phyloP scores from a whole-genome alignment of 2,113 vertebrate genomes.

The Osmerus eperlanus region DNA sequence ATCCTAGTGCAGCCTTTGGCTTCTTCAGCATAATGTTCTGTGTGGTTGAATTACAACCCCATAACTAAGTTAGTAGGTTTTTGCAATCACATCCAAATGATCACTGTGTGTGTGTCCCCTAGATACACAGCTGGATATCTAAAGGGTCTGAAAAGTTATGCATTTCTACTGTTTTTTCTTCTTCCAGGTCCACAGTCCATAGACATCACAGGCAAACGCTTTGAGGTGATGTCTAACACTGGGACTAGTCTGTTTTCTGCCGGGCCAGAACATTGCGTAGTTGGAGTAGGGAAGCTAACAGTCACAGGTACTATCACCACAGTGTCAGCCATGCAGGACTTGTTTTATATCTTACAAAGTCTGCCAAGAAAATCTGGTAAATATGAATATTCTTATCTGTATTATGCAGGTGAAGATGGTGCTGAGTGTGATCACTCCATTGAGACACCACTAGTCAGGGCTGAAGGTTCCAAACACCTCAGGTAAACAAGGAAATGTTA shows the following conservation, averaged over 20 bases:
- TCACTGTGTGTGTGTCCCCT: no score
- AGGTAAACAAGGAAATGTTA: conserved; percentile 58
- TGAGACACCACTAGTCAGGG: conserved; percentile 76
- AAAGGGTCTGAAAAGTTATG: no score
- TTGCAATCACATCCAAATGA: no score
- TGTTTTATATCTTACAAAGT: no score
- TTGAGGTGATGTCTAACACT: conserved; percentile 72
- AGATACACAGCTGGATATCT: no score
- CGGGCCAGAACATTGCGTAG: conserved; percentile 62
- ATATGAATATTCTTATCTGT: background rate
- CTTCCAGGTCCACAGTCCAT: background rate
- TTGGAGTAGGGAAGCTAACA: conserved; percentile 75
- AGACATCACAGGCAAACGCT: conserved; percentile 55
- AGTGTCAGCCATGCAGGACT: no score
- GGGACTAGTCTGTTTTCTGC: conserved; percentile 75
- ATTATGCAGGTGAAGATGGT: conserved; percentile 73
- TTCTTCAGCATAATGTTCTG: no score
- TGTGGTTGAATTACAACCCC: no score
- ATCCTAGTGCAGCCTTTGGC: no score
- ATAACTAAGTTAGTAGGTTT: no score
- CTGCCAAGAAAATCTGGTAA: no score
- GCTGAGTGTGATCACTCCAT: conserved; percentile 81
- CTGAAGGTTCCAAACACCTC: conserved; percentile 71
- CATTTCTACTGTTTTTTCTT: background rate
- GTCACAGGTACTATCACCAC: conserved; percentile 69